Conservation (phyloP, 2,888 invertebrate species). For the Spodoptera picta region DNA sequence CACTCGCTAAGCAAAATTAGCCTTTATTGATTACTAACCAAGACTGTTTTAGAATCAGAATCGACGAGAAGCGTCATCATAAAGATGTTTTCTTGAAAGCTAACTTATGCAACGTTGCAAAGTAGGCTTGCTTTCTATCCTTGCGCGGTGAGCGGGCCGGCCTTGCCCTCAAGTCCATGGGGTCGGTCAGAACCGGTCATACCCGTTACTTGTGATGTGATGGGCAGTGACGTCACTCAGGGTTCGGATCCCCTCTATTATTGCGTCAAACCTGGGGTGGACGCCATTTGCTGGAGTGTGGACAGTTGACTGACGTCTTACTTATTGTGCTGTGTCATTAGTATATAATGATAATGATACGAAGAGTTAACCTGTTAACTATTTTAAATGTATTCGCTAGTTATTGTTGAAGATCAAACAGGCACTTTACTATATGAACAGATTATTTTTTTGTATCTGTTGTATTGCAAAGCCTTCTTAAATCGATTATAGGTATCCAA, state of each 20-base stretch:
- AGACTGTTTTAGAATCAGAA: background rate
- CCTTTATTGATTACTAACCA: too few species aligned
- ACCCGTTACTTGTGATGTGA: slow-evolving; percentile 54
- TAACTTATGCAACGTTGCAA: slow-evolving; percentile 51
- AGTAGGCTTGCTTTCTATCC: slow-evolving; percentile 46
- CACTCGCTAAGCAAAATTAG: too few species aligned
- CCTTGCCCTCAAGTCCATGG: slow-evolving; percentile 57
- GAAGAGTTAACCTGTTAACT: too few species aligned
- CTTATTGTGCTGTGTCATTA: slow-evolving; percentile 7
- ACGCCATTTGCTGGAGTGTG: slow-evolving; percentile 14
- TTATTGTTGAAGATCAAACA: too few species aligned
- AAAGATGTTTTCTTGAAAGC: slow-evolving; percentile 29
- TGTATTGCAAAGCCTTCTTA: too few species aligned
- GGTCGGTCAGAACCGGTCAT: slow-evolving; percentile 60
- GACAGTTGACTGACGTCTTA: slow-evolving; percentile 6
- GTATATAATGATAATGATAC: background rate
- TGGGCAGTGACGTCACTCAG: slow-evolving; percentile 51
- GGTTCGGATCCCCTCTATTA: slow-evolving; percentile 38
- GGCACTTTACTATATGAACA: too few species aligned
- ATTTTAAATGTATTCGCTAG: too few species aligned
- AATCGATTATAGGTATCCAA: too few species aligned
- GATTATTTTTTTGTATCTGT: too few species aligned
- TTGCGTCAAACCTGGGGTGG: slow-evolving; percentile 36
- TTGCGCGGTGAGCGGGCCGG: slow-evolving; percentile 54
- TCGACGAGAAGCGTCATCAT: background rate